phyloP scores from a whole-genome alignment of 2,888 invertebrate genomes.

The Argyresthia albistria region DNA sequence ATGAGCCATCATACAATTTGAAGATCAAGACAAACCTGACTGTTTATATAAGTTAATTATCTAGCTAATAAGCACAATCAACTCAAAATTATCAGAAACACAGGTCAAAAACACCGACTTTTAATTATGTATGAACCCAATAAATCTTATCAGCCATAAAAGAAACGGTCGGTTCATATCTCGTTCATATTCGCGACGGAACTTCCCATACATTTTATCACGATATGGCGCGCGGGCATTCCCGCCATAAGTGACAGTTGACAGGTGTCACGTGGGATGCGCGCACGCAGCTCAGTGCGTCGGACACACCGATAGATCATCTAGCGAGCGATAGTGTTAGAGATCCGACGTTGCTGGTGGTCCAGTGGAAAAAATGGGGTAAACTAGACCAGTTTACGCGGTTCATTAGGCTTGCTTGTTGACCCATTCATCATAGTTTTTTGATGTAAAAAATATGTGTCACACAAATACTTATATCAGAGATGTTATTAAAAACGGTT shows the following conservation, averaged over 20 bases:
- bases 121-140: not conserved
- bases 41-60: too few species aligned
- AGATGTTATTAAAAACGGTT: too few species aligned
- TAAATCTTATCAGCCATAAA: not conserved
- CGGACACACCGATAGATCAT: constrained; percentile 53
- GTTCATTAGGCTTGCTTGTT: constrained; percentile 30
- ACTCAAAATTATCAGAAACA: not conserved
- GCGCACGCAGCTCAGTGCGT: constrained; percentile 42
- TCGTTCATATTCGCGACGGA: not conserved
- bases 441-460: not conserved
- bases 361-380: constrained; percentile 30
- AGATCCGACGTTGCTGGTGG: constrained; percentile 53
- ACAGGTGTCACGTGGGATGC: constrained; percentile 62
- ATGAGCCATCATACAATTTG: too few species aligned
- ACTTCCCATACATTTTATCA: constrained; percentile 36
- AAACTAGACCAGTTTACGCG: constrained; percentile 38
- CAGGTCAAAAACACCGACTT: not conserved
- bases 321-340: constrained; percentile 55
- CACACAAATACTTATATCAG: too few species aligned
- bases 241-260: constrained; percentile 52
- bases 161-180: not conserved
- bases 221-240: constrained; percentile 46
- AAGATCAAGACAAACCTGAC: too few species aligned
- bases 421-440: not conserved
- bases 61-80: too few species aligned